Evolutionary conservation across 2,888 invertebrate species (phyloP).

Genomic region (Cheilosia vulpina): DNA sequence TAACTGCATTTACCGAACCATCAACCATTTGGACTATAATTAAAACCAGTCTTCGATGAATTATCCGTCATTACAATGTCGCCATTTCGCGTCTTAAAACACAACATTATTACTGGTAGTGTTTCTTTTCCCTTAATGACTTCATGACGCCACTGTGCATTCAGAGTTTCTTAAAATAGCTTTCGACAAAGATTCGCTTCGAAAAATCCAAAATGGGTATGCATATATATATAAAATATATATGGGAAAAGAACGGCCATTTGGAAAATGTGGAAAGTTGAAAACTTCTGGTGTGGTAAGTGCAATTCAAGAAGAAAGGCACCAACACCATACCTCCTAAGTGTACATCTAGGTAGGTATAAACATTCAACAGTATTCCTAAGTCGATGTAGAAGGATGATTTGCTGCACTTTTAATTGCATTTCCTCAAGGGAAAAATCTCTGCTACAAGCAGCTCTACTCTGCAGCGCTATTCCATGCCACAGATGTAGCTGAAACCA

Average conservation of each 20-base stretch:
- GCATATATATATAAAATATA: background rate
- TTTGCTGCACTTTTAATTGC: conserved; percentile 74
- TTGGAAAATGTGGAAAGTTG: conserved; percentile 61
- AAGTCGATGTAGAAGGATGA: conserved; percentile 50
- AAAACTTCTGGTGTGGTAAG: conserved; percentile 62
- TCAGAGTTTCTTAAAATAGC: conserved; percentile 52
- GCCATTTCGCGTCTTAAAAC: background rate
- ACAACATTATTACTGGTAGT: no score
- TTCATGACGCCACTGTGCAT: conserved; percentile 20
- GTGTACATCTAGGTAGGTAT: background rate
- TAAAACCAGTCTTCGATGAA: no score
- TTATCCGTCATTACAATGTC: background rate
- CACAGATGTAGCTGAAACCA: conserved; percentile 64
- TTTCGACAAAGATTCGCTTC: conserved; percentile 36
- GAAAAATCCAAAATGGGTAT: conserved; percentile 14
- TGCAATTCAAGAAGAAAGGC: conserved; percentile 20
- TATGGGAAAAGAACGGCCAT: conserved; percentile 24
- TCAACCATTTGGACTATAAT: no score
- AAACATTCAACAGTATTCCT: conserved; percentile 37
- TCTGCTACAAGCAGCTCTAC: conserved; percentile 41
- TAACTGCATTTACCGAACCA: no score
- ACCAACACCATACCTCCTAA: conserved; percentile 9
- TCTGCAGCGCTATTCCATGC: conserved; percentile 31
- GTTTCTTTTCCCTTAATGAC: background rate
- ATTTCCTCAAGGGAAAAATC: conserved; percentile 55